A percentile compares a stretch with the other conserved stretches of the same genome.
These are phyloP conservation scores for Ips typographus DNA, from an alignment of 1,140 invertebrate species.

Conservation along the genomic window DNA sequence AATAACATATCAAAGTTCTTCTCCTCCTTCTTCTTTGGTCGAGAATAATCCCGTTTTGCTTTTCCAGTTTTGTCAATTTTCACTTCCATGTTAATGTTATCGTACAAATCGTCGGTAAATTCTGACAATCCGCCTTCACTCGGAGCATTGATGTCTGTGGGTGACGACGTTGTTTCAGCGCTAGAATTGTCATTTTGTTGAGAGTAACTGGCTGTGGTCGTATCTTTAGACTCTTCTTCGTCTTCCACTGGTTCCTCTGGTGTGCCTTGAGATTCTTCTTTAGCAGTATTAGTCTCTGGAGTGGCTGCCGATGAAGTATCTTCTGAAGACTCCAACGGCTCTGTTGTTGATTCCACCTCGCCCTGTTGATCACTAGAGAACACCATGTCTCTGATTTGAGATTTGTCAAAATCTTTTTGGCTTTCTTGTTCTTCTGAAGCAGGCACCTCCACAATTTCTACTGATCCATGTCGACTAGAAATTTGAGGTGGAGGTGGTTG, in stretches of 20 bases:
- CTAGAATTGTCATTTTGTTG: neutral
- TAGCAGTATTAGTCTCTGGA: neutral
- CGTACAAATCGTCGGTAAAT: conserved; percentile 48
- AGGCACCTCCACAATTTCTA: conserved; percentile 46
- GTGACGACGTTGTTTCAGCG: neutral
- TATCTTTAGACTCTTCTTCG: conserved; percentile 1
- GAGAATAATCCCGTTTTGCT: conserved; percentile 52
- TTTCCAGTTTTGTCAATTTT: conserved; percentile 55
- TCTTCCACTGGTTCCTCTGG: neutral
- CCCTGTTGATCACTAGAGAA: conserved; percentile 29
- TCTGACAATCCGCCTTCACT: conserved; percentile 32
- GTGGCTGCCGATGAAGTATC: neutral
- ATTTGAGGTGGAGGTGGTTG: neutral
- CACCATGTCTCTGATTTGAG: conserved; percentile 44
- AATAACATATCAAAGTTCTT: conserved; percentile 50
- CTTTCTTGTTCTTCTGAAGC: conserved; percentile 47
- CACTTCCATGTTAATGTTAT: conserved; percentile 60
- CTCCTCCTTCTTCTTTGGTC: conserved; percentile 54
- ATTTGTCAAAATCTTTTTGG: conserved; percentile 49
- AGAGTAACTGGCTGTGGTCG: neutral
- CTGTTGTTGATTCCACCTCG: conserved; percentile 4
- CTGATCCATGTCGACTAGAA: conserved; percentile 20
- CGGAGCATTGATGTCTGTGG: neutral
- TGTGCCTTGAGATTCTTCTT: neutral
- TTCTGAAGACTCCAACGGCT: neutral